Percentiles rank a stretch among this genome's conserved stretches.
Conservation (phyloP, 2,113 vertebrate genomes). For the Vulpes ferrilata region DNA sequence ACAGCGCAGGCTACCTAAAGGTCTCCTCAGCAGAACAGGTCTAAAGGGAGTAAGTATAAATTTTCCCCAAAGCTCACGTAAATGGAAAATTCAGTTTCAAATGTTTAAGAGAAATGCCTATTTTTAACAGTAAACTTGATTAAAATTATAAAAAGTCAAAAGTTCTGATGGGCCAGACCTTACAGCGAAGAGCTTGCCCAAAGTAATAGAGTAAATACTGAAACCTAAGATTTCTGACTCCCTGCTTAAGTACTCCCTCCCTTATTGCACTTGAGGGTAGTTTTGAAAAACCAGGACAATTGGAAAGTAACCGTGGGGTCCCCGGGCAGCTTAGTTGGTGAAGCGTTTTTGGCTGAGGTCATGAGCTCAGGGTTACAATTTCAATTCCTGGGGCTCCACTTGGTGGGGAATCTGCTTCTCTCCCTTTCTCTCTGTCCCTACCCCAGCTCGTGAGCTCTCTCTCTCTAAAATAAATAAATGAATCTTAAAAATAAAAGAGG, state of each 20-base stretch:
- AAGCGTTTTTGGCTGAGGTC: not conserved
- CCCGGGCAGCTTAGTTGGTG: not conserved
- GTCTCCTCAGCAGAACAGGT: not conserved
- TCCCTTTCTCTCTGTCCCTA: not conserved
- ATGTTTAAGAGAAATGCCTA: not conserved
- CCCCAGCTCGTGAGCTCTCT: not conserved
- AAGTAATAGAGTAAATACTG: not conserved
- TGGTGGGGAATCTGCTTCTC: not conserved
- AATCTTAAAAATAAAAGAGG: not conserved
- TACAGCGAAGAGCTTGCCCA: not conserved
- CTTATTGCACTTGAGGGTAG: not conserved
- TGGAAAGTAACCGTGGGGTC: not conserved
- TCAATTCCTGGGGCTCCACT: not conserved
- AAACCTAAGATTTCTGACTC: not conserved
- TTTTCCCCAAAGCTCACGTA: not conserved
- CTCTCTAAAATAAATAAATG: not conserved
- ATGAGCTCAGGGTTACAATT: not conserved
- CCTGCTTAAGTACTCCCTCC: not conserved
- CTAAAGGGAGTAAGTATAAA: not conserved
- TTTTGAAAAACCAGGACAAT: not conserved
- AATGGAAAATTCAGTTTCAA: not conserved
- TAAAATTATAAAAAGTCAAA: not conserved
- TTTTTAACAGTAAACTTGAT: not conserved
- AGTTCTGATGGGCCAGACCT: not conserved
- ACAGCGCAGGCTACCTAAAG: not conserved